Percentiles rank a stretch among this genome's conserved stretches.
Conservation (phyloP, 1,140 invertebrate species). For the Episyrphus balteatus region DNA sequence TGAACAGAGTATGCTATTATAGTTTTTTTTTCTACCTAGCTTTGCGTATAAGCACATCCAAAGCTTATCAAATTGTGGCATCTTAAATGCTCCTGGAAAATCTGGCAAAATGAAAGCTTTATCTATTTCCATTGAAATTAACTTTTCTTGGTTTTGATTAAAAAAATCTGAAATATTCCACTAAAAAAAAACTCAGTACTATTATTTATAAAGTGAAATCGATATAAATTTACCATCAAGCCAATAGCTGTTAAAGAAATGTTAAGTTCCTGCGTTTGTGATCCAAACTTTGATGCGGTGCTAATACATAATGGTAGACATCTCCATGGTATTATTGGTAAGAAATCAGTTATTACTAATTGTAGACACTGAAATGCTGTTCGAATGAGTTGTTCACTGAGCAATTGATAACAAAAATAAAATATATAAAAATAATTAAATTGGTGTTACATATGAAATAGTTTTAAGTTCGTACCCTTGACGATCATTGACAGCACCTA, state of each 20-base stretch:
- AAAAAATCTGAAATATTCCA: constrained; percentile 98
- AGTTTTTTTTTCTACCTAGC: constrained; percentile 45
- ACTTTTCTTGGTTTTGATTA: constrained; percentile 86
- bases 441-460: no score
- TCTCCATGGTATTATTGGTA: constrained; percentile 75
- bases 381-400: constrained; percentile 79
- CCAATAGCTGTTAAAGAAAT: constrained; percentile 97
- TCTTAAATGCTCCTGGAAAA: constrained; percentile 69
- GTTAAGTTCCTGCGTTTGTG: constrained; percentile 93
- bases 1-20: constrained; percentile 9
- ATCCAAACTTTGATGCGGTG: constrained; percentile 90
- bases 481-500: constrained; percentile 84
- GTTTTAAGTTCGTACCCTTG: constrained; percentile 58
- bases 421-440: not conserved
- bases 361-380: constrained; percentile 94
- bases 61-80: constrained; percentile 82
- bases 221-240: constrained; percentile 59
- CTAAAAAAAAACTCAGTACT: constrained; percentile 42
- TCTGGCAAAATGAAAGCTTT: constrained; percentile 67
- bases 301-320: constrained; percentile 85
- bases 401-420: constrained; percentile 17
- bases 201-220: not conserved
- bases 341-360: constrained; percentile 91
- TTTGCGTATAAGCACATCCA: constrained; percentile 93
- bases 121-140: constrained; percentile 57